These are phyloP conservation scores for Grapholita molesta DNA, from an alignment of 1,140 invertebrate genomes.

Conservation along the genomic window DNA sequence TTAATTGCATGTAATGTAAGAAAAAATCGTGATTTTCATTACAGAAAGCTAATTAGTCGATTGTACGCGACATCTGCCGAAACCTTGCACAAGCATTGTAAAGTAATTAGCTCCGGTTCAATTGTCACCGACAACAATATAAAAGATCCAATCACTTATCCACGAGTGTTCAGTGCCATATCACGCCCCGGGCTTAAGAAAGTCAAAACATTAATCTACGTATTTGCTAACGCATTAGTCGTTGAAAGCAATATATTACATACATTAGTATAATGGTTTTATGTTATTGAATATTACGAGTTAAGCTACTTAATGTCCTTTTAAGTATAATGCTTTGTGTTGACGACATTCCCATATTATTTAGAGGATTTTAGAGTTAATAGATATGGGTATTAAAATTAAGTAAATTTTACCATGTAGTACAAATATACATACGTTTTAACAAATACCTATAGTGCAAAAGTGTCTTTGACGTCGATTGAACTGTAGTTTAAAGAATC, in stretches of 20 bases:
- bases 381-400: too few species aligned
- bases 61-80: constrained; percentile 12
- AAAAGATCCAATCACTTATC: constrained; percentile 24
- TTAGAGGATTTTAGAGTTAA: background rate
- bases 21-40: constrained; percentile 16
- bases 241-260: background rate
- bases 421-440: too few species aligned
- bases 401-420: too few species aligned
- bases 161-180: constrained; percentile 22
- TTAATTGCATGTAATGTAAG: background rate
- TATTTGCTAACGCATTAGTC: background rate
- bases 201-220: constrained; percentile 26
- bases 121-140: constrained; percentile 33
- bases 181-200: constrained; percentile 27
- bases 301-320: background rate
- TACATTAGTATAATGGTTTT: background rate
- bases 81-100: constrained; percentile 3
- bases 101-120: constrained; percentile 14
- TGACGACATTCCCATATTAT: background rate
- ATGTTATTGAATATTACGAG: background rate
- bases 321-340: background rate
- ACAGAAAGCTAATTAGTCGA: constrained; percentile 11
- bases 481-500: too few species aligned
- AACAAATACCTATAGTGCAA: too few species aligned
- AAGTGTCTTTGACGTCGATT: too few species aligned